phyloP scores from a whole-genome alignment of 2,888 invertebrate genomes.

The Sipha maydis region DNA sequence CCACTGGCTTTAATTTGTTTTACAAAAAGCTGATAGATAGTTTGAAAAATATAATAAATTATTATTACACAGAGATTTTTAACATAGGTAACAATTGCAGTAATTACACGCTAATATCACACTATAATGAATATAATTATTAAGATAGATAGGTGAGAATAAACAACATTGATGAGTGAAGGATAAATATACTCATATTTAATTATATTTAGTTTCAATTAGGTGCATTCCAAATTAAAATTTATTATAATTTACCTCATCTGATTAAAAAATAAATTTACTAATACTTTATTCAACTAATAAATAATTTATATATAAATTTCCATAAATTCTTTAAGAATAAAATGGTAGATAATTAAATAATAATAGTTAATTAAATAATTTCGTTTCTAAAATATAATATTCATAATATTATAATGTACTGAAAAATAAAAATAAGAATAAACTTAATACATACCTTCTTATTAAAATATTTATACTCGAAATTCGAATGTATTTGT shows the following conservation, averaged over 20 bases:
- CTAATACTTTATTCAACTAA: neutral
- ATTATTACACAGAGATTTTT: neutral
- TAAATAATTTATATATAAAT: neutral
- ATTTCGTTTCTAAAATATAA: neutral
- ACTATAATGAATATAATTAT: slow-evolving; percentile 31
- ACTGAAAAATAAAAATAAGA: neutral
- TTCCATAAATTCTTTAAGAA: neutral
- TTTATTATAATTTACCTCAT: neutral
- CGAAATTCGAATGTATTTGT: neutral
- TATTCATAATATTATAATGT: neutral
- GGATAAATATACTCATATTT: neutral
- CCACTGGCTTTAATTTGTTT: neutral
- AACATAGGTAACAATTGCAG: neutral
- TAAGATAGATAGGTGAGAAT: neutral
- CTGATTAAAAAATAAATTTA: neutral
- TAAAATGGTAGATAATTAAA: neutral
- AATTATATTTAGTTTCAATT: slow-evolving; percentile 7
- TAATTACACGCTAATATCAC: slow-evolving; percentile 26
- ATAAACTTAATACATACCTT: neutral
- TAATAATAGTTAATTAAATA: neutral
- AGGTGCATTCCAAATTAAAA: neutral
- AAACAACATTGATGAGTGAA: neutral
- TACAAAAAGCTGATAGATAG: neutral
- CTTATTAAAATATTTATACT: neutral
- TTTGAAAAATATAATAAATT: slow-evolving; percentile 36